Conservation (phyloP, 2,888 invertebrate species). For the Noctua pronuba region DNA sequence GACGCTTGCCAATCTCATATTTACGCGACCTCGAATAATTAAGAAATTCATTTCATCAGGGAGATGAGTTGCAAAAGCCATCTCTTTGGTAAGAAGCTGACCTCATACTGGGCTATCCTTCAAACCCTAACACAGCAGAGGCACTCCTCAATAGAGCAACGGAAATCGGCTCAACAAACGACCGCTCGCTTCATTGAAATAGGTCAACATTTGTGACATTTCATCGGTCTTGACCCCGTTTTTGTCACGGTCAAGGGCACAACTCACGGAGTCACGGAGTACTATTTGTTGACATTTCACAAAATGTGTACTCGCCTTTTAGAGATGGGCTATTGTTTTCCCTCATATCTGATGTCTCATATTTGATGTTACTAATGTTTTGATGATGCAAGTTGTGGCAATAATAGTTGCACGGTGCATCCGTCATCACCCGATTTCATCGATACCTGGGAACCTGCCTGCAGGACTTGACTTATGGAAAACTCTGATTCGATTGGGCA, state of each 20-base stretch:
- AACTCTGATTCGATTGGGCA: not conserved
- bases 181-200: not conserved
- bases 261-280: not conserved
- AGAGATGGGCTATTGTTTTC: not conserved
- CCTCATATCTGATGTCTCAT: no score
- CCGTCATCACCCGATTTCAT: not conserved
- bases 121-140: not conserved
- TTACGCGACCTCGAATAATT: constrained; percentile 8
- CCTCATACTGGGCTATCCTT: not conserved
- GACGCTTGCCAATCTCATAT: not conserved
- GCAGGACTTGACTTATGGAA: not conserved
- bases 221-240: not conserved
- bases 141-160: not conserved
- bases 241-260: not conserved
- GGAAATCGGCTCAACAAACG: not conserved
- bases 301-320: not conserved
- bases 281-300: constrained; percentile 4
- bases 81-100: not conserved
- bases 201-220: constrained; percentile 2
- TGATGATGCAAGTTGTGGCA: not conserved
- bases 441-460: not conserved
- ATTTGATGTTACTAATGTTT: constrained; percentile 2
- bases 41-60: constrained; percentile 2
- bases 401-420: not conserved
- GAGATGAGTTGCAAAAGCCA: constrained; percentile 2